Base-by-base conservation (phyloP, 2,797 vertebrate genomes). In the Clarias laeviceps region DNA sequence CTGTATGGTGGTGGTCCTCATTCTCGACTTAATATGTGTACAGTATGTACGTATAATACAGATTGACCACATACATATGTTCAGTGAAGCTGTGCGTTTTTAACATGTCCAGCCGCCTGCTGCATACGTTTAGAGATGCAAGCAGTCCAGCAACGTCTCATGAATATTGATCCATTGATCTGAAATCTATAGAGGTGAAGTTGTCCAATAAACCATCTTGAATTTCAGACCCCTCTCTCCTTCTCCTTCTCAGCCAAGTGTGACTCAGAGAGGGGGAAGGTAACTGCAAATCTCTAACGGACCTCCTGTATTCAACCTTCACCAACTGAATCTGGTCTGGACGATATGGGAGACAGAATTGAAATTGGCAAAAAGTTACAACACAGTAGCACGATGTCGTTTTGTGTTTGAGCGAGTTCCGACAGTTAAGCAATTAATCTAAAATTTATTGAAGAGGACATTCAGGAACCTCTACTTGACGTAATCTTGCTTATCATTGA, bases 121-220 rank as follows among this genome's bases (percentile, higher is more conserved):
- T 78, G 83, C 56, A 77, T 69, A 65, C 65, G 69, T 84, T 89
- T 88, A 87, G 87, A 89, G 86, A 88, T 88, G 85, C 84, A 83
- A 80, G 85, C 80, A 83, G 79, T 89, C 88, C 88, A 87, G 85
- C 90, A 89, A 91, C 92, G 90, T 88, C 87, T 83, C 84, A 85
- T 82, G 66, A 73, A 37, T 82, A 86, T 91, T 87, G 88, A 91
- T 88, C 74, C 86, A 90, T 90, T 90, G 89, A 91, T 86, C 85
- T 88, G 87, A 90, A 91, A 87, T 88, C 89, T 69, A 82, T 89
- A 87, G 88, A 90, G 86, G 85, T 87, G 84, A 89, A 90, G 89
- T 85, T 84, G 85, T 82, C 85, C 84, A 69, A 87, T 89, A 73
- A 88, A 85, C 78, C 76, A 72, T 87, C 78, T 84, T 86, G 76